Conservation (phyloP, 2,113 vertebrate genomes). For the Ramphastos sulfuratus region DNA sequence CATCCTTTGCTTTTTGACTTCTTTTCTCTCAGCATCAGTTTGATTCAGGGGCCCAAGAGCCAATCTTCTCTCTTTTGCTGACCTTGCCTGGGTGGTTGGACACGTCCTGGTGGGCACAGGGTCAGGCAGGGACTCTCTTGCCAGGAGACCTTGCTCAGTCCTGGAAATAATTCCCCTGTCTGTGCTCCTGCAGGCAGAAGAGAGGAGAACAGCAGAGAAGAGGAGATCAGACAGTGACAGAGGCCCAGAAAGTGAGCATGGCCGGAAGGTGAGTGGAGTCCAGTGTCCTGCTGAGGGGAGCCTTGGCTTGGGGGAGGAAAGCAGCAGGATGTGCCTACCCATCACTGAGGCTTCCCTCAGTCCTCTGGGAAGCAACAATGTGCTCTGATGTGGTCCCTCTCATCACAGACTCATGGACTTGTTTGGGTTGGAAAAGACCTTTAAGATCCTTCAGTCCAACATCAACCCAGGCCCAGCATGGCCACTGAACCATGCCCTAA, state of each 20-base stretch:
- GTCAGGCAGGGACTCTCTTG: neutral
- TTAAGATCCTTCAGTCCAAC: too few relatives aligned
- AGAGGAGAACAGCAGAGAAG: conserved; percentile 62
- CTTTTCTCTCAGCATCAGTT: neutral
- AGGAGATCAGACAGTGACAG: conserved; percentile 60
- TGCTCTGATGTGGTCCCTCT: neutral
- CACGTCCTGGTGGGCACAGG: neutral
- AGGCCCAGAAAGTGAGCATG: conserved; percentile 15
- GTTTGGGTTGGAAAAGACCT: too few relatives aligned
- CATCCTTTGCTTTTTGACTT: neutral
- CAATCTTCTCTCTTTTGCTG: neutral
- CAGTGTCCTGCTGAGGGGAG: fast-evolving
- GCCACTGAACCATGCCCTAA: too few relatives aligned
- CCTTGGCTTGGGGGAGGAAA: neutral
- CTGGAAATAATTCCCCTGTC: neutral
- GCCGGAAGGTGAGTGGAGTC: conserved; percentile 49
- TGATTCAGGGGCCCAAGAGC: neutral
- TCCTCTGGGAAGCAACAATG: neutral
- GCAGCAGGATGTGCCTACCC: neutral
- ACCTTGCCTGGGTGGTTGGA: neutral
- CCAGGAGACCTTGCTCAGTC: neutral
- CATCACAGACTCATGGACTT: too few relatives aligned
- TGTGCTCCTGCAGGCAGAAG: conserved; percentile 29
- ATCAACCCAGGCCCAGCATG: too few relatives aligned
- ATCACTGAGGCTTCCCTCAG: neutral